phyloP scores from a whole-genome alignment of 2,888 invertebrate species.

The Drosophila glabriapex region DNA sequence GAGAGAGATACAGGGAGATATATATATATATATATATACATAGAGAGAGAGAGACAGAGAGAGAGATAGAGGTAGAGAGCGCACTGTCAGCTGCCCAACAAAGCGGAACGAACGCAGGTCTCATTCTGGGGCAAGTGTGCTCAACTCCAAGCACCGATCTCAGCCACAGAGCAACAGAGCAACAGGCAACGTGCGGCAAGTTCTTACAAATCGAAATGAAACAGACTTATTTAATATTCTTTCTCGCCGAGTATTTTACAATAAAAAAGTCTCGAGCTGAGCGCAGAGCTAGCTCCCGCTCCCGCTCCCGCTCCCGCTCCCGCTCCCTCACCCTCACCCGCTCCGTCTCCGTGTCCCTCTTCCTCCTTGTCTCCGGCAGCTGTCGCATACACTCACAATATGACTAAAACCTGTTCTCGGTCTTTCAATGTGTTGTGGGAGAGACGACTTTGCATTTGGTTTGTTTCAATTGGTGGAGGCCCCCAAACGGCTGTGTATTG shows the following conservation, averaged over 20 bases:
- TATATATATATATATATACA: neutral
- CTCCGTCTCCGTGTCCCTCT: conserved; percentile 18
- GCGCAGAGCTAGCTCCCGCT: conserved; percentile 15
- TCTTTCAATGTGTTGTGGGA: conserved; percentile 75
- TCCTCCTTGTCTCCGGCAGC: conserved; percentile 29
- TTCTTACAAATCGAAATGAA: conserved; percentile 77
- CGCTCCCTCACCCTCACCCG: conserved; percentile 6
- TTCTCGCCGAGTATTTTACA: conserved; percentile 40
- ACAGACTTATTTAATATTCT: conserved; percentile 78
- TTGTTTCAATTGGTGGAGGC: conserved; percentile 79
- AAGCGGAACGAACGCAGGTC: conserved; percentile 75
- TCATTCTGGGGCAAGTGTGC: conserved; percentile 61
- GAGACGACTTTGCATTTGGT: conserved; percentile 78
- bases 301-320: conserved; percentile 14
- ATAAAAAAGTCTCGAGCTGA: conserved; percentile 15
- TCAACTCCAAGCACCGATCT: conserved; percentile 21
- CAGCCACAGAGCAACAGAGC: conserved; percentile 34
- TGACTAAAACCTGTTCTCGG: conserved; percentile 72
- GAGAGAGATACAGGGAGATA: conserved; percentile 25
- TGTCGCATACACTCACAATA: conserved; percentile 38
- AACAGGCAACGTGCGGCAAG: conserved; percentile 64
- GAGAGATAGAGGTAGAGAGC: conserved; percentile 21
- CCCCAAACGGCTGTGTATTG: conserved; percentile 37
- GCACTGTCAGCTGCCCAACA: conserved; percentile 70
- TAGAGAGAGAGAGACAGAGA: conserved; percentile 17